Evolutionary conservation across 2,113 vertebrate species (phyloP), one percentile per base, ranked within the genome.

Genomic region (Rhinoptilus africanus): DNA sequence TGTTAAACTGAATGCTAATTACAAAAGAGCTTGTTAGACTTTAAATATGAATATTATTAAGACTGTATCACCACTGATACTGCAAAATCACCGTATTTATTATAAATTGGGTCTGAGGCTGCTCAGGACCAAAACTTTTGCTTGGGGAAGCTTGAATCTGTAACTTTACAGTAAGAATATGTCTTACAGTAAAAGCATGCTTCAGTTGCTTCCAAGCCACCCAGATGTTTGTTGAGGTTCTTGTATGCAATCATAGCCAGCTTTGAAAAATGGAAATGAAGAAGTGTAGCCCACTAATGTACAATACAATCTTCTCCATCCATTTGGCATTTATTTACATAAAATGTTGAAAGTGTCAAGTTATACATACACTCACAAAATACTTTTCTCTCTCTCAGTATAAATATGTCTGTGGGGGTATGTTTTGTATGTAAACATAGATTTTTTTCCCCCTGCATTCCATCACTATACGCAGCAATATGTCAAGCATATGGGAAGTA

Each of bases 1-100:
- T 79, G 84, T 95, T 97, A 96, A 96, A 95, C 45, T 76, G 85
- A 78, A 92, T 18, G 37, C 71, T 93, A 90, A 92, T 89, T 94
- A 94, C 60, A 93, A 78, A 75, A 75, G 60, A 91, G 23, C 37
- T 88, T 81, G 37, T 77, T 78, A 90, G 62, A 79, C 41, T 17
- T 89, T 60, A 94, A 84, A 74, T 76, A 59, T 39, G 66, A 85
- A 75, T 51, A 71, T 37, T n/a, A 39, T 50, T 85, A 75, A 89
- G 79, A 14, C 41, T 84, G 26, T 60, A 41, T 41, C 71, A 37
- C 27, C 47, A 60, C 5, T 48, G 41, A n/a, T 35, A 28, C 53
- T 37, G 17, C 9, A 53, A 67, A 88, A 71, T 14, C 4, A 57
- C 26, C 1, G 2, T 14, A 47, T 67, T 92, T 77, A 47, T 59